Conservation (phyloP, 92 coral and sea anemone genomes). For the Umimayanthus chanpuru region DNA sequence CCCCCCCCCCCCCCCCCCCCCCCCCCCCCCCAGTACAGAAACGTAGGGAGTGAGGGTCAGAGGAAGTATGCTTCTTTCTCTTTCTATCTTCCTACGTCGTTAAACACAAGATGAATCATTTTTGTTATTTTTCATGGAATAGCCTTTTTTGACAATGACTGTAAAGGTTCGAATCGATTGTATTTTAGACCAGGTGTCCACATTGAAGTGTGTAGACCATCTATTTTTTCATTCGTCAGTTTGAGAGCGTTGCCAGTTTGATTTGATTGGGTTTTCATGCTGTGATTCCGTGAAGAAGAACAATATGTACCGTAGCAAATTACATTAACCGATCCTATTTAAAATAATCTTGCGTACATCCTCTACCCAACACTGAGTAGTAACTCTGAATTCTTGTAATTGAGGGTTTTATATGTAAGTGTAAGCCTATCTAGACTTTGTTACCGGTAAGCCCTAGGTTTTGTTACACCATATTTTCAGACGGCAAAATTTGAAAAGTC, state of each 20-base stretch:
- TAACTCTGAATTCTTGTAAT: no score
- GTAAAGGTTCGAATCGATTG: not conserved
- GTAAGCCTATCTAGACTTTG: not conserved
- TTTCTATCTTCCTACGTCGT: not conserved
- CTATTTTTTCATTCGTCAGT: not conserved
- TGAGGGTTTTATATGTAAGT: not conserved
- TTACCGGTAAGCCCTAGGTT: not conserved
- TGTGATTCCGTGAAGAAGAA: no score
- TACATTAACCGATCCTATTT: not conserved
- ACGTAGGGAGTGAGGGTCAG: not conserved
- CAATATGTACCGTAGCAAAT: not conserved
- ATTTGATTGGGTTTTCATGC: not conserved
- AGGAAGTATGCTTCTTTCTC: not conserved
- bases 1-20: no score
- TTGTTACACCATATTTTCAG: not conserved
- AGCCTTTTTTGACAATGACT: not conserved
- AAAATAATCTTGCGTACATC: not conserved
- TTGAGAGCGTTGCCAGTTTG: not conserved
- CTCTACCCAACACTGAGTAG: not conserved
- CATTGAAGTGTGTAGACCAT: not conserved
- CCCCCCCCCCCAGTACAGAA: not conserved
- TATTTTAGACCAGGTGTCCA: not conserved
- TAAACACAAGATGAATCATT: not conserved
- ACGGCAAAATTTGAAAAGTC: not conserved
- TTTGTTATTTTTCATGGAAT: slow-evolving; percentile 1